A percentile compares a stretch with the other conserved stretches of the same genome.
phyloP scores from a whole-genome alignment of 1,140 invertebrate species.

The Orchesella cincta region DNA sequence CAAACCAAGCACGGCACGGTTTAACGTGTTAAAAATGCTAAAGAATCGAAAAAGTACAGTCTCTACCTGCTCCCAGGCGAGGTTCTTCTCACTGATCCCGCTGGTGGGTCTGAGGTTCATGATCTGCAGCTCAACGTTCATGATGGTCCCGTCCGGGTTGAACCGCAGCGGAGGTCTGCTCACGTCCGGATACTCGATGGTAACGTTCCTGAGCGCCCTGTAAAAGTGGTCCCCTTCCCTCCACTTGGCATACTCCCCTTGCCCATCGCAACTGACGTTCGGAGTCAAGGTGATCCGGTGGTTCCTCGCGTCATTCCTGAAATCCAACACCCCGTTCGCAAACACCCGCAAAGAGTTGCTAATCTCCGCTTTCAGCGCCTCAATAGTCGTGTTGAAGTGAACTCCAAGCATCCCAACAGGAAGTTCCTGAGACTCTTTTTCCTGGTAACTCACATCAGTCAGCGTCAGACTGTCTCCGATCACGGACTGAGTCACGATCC shows the following conservation, averaged over 20 bases:
- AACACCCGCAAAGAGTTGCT: constrained; percentile 87
- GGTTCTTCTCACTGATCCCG: constrained; percentile 64
- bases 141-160: constrained; percentile 82
- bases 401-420: constrained; percentile 94
- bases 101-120: constrained; percentile 83
- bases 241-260: constrained; percentile 68
- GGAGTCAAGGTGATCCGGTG: constrained; percentile 72
- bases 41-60: neutral
- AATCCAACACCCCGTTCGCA: constrained; percentile 84
- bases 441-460: constrained; percentile 62
- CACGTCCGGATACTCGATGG: constrained; percentile 28
- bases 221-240: constrained; percentile 68
- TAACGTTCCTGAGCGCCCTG: constrained; percentile 17
- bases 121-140: constrained; percentile 84
- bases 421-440: constrained; percentile 79
- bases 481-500: constrained; percentile 94
- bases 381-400: constrained; percentile 84
- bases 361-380: constrained; percentile 78
- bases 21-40: neutral
- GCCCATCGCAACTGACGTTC: constrained; percentile 74
- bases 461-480: constrained; percentile 65
- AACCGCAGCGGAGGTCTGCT: constrained; percentile 78
- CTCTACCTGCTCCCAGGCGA: constrained; percentile 84
- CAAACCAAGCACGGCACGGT: neutral
- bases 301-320: constrained; percentile 69